Percentiles rank a stretch among this genome's conserved stretches.
Evolutionary conservation across 2,113 vertebrate genomes (phyloP).

Genomic region (Suricata suricatta): DNA sequence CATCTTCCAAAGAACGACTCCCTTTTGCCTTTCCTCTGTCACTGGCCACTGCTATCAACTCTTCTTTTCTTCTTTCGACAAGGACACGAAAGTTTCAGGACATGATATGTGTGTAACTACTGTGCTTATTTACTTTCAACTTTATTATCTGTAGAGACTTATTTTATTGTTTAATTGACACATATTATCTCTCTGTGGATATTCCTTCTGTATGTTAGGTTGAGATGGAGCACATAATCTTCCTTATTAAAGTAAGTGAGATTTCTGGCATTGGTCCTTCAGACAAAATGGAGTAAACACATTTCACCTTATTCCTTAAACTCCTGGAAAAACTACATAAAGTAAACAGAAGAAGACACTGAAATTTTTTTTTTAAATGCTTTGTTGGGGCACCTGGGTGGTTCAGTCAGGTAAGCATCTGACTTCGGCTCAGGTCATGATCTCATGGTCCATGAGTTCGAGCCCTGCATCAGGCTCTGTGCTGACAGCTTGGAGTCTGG

Average conservation of each 20-base stretch:
- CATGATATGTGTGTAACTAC: not conserved
- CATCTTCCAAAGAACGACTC: not conserved
- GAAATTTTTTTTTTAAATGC: not conserved
- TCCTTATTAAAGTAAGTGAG: slow-evolving; percentile 6
- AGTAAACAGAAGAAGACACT: not conserved
- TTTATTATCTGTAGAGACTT: not conserved
- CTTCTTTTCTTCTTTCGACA: slow-evolving; percentile 1
- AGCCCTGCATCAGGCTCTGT: no score
- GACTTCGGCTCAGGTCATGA: no score
- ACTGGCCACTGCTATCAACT: not conserved
- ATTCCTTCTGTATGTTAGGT: not conserved
- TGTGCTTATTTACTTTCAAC: slow-evolving; percentile 17
- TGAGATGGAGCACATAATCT: slow-evolving; percentile 5
- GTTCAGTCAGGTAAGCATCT: no score
- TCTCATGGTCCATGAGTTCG: no score
- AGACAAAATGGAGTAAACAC: not conserved
- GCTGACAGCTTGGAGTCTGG: no score
- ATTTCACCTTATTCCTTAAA: slow-evolving; percentile 5
- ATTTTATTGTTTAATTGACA: slow-evolving; percentile 16
- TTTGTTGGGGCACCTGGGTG: no score
- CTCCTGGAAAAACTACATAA: not conserved
- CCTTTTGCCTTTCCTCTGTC: not conserved
- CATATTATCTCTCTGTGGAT: not conserved
- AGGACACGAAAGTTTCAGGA: not conserved
- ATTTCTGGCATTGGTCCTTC: not conserved